Percentiles rank a stretch among this genome's conserved stretches.
These are phyloP conservation scores for Amphilophus citrinellus DNA, from an alignment of 2,113 vertebrate species.

Conservation along the genomic window DNA sequence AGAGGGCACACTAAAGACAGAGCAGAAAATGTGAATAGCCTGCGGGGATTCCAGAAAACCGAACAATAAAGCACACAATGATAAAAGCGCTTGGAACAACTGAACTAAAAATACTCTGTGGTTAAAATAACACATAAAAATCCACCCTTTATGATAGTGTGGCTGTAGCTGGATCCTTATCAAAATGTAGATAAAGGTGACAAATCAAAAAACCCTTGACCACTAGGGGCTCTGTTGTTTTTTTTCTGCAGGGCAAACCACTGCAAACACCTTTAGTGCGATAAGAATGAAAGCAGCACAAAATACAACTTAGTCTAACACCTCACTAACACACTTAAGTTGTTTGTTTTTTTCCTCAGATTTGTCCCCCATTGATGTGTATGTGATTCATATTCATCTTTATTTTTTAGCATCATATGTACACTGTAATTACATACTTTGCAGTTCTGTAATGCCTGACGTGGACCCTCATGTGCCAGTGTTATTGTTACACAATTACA, in stretches of 20 bases:
- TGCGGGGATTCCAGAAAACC: constrained; percentile 51
- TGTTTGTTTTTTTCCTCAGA: neutral
- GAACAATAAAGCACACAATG: constrained; percentile 41
- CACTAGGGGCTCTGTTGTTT: neutral
- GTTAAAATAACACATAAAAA: constrained; percentile 44
- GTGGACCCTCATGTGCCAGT: neutral
- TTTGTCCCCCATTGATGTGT: neutral
- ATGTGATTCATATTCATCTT: neutral
- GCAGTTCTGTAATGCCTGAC: neutral
- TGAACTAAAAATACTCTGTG: constrained; percentile 38
- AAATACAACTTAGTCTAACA: neutral
- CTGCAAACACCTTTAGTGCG: neutral
- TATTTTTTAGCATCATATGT: neutral
- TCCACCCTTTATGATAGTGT: neutral
- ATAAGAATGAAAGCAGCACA: neutral
- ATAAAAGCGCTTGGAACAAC: constrained; percentile 46
- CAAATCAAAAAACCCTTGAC: neutral
- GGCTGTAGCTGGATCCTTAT: constrained; percentile 12
- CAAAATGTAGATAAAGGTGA: neutral
- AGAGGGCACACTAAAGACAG: constrained; percentile 34
- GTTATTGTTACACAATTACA: neutral
- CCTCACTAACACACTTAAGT: neutral
- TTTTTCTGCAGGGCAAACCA: neutral
- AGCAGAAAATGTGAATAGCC: constrained; percentile 35
- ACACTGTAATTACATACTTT: neutral